Percentiles rank a stretch among this genome's conserved stretches.
phyloP scores from a whole-genome alignment of 2,888 invertebrate species.

The Eumacrocentrus americanus region DNA sequence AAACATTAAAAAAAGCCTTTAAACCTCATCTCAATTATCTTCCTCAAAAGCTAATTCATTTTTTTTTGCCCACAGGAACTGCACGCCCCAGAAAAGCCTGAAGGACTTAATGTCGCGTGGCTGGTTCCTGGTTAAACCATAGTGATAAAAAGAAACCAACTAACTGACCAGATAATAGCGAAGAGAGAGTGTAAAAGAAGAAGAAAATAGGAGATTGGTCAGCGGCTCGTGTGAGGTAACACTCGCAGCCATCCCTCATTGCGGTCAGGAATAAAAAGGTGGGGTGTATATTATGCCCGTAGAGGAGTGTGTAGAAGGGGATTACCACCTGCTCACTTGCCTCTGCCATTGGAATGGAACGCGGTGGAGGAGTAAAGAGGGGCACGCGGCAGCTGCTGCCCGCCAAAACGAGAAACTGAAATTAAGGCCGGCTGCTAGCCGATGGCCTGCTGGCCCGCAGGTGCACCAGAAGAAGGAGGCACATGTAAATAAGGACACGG shows the following conservation, averaged over 20 bases:
- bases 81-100: too few relatives aligned
- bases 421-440: conserved; percentile 62
- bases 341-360: conserved; percentile 31
- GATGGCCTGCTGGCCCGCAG: conserved; percentile 52
- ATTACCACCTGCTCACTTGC: conserved; percentile 27
- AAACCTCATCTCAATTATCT: background rate
- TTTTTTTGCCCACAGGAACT: background rate
- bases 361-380: conserved; percentile 29
- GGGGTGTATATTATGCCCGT: background rate
- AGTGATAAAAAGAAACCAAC: too few relatives aligned
- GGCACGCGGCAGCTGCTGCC: conserved; percentile 45
- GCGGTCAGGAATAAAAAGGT: conserved; percentile 19
- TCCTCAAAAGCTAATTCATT: background rate
- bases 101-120: too few relatives aligned
- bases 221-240: conserved; percentile 33
- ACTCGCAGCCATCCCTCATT: conserved; percentile 27
- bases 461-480: conserved; percentile 26
- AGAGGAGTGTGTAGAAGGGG: conserved; percentile 13
- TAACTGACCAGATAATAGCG: too few relatives aligned
- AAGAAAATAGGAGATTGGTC: conserved; percentile 10
- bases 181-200: too few relatives aligned
- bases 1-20: conserved; percentile 10
- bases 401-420: conserved; percentile 49
- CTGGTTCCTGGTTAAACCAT: too few relatives aligned
- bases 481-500: conserved; percentile 38